These are phyloP conservation scores for Spea bombifrons DNA, from an alignment of 2,113 vertebrate species.

Conservation along the genomic window DNA sequence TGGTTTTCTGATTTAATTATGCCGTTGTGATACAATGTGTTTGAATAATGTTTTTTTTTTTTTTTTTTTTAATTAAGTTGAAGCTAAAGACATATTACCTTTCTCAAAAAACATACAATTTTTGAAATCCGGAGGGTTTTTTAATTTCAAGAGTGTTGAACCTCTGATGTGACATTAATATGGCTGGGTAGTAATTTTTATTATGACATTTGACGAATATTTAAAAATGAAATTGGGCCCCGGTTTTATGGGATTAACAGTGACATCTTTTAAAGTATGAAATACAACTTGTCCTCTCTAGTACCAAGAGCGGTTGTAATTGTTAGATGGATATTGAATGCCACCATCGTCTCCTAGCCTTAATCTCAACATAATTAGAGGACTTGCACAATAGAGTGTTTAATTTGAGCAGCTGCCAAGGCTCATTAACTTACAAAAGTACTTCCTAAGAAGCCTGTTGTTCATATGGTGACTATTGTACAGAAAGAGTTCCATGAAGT, in stretches of 20 bases:
- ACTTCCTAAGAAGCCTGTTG: slow-evolving; percentile 68
- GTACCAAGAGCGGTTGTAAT: slow-evolving; percentile 58
- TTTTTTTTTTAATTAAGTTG: no score
- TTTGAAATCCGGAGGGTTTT: no score
- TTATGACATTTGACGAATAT: slow-evolving; percentile 29
- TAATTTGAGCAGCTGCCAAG: slow-evolving; percentile 72
- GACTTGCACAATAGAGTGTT: slow-evolving; percentile 69
- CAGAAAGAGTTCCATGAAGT: slow-evolving; percentile 15
- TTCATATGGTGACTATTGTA: slow-evolving; percentile 56
- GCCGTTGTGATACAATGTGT: no score
- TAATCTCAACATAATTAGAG: slow-evolving; percentile 73
- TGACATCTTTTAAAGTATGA: slow-evolving; percentile 58
- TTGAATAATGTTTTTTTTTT: no score
- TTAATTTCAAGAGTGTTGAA: slow-evolving; percentile 42
- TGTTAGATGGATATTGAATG: slow-evolving; percentile 64
- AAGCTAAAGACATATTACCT: no score
- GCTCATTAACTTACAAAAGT: slow-evolving; percentile 68
- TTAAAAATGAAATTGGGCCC: slow-evolving; percentile 42
- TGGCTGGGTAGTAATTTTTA: slow-evolving; percentile 45
- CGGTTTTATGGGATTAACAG: slow-evolving; percentile 54
- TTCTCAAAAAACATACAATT: no score
- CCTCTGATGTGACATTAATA: slow-evolving; percentile 14
- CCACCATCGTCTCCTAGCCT: slow-evolving; percentile 64
- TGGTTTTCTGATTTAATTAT: no score
- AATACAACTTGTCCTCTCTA: slow-evolving; percentile 58